A percentile compares a stretch with the other conserved stretches of the same genome.
These are phyloP conservation scores for Bos javanicus DNA, from an alignment of 2,113 vertebrate genomes.

Conservation along the genomic window DNA sequence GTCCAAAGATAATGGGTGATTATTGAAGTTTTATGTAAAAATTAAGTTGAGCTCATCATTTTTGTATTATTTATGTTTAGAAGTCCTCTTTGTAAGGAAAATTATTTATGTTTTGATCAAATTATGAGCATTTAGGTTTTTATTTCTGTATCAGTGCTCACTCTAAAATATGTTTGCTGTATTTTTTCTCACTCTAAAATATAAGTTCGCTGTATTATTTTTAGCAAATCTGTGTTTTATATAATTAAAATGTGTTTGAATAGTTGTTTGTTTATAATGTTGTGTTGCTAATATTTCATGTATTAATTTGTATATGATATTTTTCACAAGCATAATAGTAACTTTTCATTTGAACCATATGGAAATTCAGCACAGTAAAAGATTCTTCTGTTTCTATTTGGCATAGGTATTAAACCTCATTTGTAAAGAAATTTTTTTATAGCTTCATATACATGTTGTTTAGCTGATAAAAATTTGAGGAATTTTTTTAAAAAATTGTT, in stretches of 20 bases:
- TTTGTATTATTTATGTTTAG: slow-evolving; percentile 37
- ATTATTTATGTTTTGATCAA: slow-evolving; percentile 22
- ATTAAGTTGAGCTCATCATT: not conserved
- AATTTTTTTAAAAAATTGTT: not conserved
- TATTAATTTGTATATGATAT: not conserved
- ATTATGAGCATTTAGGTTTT: slow-evolving; percentile 13
- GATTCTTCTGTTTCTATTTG: not conserved
- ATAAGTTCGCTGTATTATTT: not conserved
- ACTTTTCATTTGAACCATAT: not conserved
- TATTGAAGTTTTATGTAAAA: not conserved
- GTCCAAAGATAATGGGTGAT: not conserved
- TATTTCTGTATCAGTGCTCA: not conserved
- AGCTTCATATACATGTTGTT: slow-evolving; percentile 6
- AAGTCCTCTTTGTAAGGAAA: not conserved
- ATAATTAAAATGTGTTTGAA: slow-evolving; percentile 21
- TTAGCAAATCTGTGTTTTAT: slow-evolving; percentile 36
- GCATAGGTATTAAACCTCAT: not conserved
- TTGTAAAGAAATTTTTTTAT: not conserved
- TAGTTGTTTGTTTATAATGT: not conserved
- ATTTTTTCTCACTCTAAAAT: not conserved
- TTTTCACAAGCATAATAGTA: not conserved
- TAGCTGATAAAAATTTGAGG: not conserved
- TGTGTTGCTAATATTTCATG: not conserved
- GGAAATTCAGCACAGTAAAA: not conserved
- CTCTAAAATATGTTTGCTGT: not conserved